These are phyloP conservation scores for Trilocha varians DNA, from an alignment of 2,888 invertebrate genomes.

Conservation along the genomic window DNA sequence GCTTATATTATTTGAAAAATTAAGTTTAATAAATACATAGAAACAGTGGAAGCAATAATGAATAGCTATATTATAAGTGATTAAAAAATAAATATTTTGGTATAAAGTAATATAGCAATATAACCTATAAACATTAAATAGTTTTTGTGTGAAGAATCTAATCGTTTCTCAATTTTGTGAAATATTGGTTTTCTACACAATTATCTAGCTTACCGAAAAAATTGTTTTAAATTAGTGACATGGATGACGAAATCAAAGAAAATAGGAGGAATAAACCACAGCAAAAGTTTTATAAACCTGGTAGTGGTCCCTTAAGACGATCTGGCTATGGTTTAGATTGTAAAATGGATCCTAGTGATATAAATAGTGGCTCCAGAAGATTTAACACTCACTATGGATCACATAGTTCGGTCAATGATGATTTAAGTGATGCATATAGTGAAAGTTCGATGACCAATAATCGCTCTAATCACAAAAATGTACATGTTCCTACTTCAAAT, in stretches of 20 bases:
- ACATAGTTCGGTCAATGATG: constrained; percentile 52
- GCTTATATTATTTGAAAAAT: too few relatives aligned
- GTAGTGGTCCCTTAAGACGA: constrained; percentile 82
- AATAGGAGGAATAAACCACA: constrained; percentile 78
- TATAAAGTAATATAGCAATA: background rate
- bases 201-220: background rate
- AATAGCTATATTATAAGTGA: too few relatives aligned
- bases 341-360: constrained; percentile 64
- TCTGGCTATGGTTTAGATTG: constrained; percentile 74
- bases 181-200: too few relatives aligned
- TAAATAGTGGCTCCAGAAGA: constrained; percentile 41
- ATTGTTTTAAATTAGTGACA: constrained; percentile 28
- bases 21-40: too few relatives aligned
- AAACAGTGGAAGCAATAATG: too few relatives aligned
- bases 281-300: constrained; percentile 82
- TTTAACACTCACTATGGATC: constrained; percentile 51
- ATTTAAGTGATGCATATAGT: constrained; percentile 32
- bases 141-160: background rate
- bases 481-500: constrained; percentile 55
- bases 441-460: constrained; percentile 30
- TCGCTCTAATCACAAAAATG: constrained; percentile 45
- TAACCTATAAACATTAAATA: background rate
- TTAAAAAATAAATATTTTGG: background rate
- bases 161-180: too few relatives aligned
- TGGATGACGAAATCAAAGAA: constrained; percentile 72